phyloP scores from a whole-genome alignment of 2,797 vertebrate genomes.

The Rhodeus uyekii region DNA sequence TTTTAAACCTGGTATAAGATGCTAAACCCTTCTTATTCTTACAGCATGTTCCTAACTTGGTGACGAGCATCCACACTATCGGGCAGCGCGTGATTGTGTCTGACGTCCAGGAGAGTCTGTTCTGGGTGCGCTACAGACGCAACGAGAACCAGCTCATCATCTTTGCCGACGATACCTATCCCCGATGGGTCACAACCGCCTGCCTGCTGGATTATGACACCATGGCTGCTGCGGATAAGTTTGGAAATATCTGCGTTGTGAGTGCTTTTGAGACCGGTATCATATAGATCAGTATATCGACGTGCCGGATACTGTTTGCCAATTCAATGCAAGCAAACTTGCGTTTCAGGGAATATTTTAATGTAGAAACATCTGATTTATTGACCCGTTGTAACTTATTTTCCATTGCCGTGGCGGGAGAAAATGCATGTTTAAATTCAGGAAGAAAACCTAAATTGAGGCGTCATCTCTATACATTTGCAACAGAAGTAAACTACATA shows the following conservation, averaged over 20 bases:
- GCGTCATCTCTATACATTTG: neutral
- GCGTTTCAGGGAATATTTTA: neutral
- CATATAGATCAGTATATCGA: too few relatives aligned
- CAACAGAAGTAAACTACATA: neutral
- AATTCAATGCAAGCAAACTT: neutral
- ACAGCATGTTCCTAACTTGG: conserved; percentile 95
- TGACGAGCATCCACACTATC: conserved; percentile 92
- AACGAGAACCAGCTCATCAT: conserved; percentile 99
- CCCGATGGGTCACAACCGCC: conserved; percentile 96
- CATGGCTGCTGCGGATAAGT: conserved; percentile 97
- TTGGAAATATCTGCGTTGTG: conserved; percentile 97
- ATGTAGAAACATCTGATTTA: neutral
- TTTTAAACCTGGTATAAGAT: neutral
- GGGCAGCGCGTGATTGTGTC: conserved; percentile 94
- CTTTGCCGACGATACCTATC: conserved; percentile 96
- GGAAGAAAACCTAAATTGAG: neutral
- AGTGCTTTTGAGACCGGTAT: conserved; percentile 65
- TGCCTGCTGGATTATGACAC: conserved; percentile 96
- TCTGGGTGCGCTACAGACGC: conserved; percentile 96
- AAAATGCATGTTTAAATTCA: neutral
- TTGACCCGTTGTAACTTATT: neutral
- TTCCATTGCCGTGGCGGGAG: neutral
- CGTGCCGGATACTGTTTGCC: neutral
- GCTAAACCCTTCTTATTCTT: conserved; percentile 11
- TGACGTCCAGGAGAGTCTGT: conserved; percentile 96